Evolutionary conservation across 1,140 invertebrate species (phyloP).

Genomic region (Macrocentrus cingulum): DNA sequence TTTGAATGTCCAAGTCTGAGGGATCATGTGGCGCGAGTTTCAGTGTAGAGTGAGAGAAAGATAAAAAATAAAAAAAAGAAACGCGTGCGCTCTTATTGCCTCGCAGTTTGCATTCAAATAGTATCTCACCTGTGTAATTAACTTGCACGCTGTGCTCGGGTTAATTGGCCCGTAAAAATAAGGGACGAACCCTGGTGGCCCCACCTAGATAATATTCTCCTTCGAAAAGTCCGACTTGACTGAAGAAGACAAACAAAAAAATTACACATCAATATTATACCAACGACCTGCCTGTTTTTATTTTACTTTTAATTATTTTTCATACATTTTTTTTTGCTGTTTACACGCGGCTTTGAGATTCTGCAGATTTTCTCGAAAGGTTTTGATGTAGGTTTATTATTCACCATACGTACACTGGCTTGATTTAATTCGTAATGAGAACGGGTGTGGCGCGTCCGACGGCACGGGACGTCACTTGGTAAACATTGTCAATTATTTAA

Average conservation of each 20-base stretch:
- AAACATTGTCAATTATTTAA: constrained; percentile 34
- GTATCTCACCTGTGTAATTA: constrained; percentile 14
- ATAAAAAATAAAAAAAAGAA: constrained; percentile 6
- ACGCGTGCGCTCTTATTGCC: background rate
- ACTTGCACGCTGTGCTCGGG: constrained; percentile 2
- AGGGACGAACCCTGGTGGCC: background rate
- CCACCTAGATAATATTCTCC: constrained; percentile 8
- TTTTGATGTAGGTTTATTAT: constrained; percentile 31
- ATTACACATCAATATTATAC: background rate
- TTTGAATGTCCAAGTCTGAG: background rate
- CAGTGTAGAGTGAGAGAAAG: background rate
- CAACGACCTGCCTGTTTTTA: too few relatives aligned
- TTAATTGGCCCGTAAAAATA: constrained; percentile 12
- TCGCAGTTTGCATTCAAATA: constrained; percentile 11
- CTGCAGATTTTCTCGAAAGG: too few relatives aligned
- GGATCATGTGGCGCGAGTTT: background rate
- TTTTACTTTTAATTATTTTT: too few relatives aligned
- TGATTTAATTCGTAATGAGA: constrained; percentile 19
- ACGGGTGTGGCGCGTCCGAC: too few relatives aligned
- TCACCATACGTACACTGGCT: constrained; percentile 25
- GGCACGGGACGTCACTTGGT: constrained; percentile 1
- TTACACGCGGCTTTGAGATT: too few relatives aligned
- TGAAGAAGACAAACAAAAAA: background rate
- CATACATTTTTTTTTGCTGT: background rate
- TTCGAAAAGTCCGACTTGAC: background rate